These are phyloP conservation scores for Diplosoma virens DNA, from an alignment of 23 tunicate species.

Conservation along the genomic window DNA sequence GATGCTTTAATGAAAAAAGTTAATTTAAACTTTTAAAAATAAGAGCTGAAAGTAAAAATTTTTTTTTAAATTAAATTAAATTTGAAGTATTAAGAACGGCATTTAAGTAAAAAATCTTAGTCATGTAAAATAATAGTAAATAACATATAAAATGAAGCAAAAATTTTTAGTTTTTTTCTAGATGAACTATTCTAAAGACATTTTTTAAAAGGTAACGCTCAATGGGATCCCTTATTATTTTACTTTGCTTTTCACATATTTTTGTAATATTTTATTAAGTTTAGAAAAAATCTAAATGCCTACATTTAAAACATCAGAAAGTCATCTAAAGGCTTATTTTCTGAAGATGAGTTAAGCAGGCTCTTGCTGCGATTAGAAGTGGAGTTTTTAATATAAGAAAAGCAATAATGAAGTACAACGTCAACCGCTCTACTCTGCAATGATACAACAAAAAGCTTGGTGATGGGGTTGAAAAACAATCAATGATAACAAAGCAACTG, in stretches of 20 bases:
- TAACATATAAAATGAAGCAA: background rate
- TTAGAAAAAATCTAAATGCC: too few species aligned
- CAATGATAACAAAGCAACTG: slow-evolving; percentile 28
- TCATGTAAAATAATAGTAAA: slow-evolving; percentile 6
- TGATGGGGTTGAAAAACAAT: slow-evolving; percentile 2
- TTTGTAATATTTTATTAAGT: too few species aligned
- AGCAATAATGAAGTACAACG: background rate
- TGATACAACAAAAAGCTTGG: slow-evolving; percentile 1
- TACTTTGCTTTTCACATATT: too few species aligned
- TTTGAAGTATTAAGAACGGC: background rate
- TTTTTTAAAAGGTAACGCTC: background rate
- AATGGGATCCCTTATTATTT: background rate
- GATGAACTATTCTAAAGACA: background rate
- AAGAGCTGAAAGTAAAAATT: background rate
- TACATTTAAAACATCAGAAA: too few species aligned
- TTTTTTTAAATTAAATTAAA: background rate
- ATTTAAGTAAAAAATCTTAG: background rate
- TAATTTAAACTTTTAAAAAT: background rate
- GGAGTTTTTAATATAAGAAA: background rate
- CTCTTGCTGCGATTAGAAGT: background rate
- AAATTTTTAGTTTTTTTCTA: background rate
- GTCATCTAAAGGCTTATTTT: too few species aligned
- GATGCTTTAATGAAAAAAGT: slow-evolving; percentile 2
- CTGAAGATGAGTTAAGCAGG: slow-evolving; percentile 3
- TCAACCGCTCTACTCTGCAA: slow-evolving; percentile 7